Evolutionary conservation across 2,113 vertebrate genomes (phyloP), one percentile per base, ranked within the genome.

Genomic region (Burhinus bistriatus): DNA sequence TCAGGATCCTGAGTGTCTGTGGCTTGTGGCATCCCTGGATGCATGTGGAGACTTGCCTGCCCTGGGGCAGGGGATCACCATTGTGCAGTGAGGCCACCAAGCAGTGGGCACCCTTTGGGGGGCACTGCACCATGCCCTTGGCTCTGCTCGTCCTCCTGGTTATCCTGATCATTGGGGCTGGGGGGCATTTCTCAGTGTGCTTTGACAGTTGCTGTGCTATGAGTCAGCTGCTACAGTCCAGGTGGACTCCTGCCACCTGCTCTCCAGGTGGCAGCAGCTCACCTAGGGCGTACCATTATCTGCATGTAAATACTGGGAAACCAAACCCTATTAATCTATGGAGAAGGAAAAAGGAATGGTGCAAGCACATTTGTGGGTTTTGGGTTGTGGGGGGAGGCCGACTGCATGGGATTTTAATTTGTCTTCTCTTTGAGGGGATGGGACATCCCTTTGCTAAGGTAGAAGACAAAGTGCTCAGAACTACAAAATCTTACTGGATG

Each of bases 1-100:
- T n/a, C n/a, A 16, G 34, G 32, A 47, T 70, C 40, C 54, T 0
- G 0, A 51, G 44, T 40, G 6, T 17, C n/a, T 61, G 34, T 19
- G 47, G 66, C 26, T 66, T 47, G 62, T n/a, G 59, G 52, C 68
- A 51, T 36, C 58, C 44, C 19, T 59, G 64, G 52, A 20, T 54
- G 44, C 42, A 12, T 1, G 3, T 30, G 45, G 51, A 78, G 59
- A 38, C 30, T 57, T 69, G 16, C 49, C 38, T 77, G 49, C 51
- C 15, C 36, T 14, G 16, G 75, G 75, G 15, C 17, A 30, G 20
- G 29, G 34, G 6, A 32, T 87, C 27, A 18, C 6, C 0, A 0
- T 22, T 44, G 15, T n/a, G 15, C 0, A 0, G 17, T n/a, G 76
- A 76, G 42, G 62, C n/a, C 52, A 75, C 36, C 23, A 25, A 62